These are phyloP conservation scores for Trachemys scripta DNA, from an alignment of 2,113 vertebrate genomes.

Conservation along the genomic window DNA sequence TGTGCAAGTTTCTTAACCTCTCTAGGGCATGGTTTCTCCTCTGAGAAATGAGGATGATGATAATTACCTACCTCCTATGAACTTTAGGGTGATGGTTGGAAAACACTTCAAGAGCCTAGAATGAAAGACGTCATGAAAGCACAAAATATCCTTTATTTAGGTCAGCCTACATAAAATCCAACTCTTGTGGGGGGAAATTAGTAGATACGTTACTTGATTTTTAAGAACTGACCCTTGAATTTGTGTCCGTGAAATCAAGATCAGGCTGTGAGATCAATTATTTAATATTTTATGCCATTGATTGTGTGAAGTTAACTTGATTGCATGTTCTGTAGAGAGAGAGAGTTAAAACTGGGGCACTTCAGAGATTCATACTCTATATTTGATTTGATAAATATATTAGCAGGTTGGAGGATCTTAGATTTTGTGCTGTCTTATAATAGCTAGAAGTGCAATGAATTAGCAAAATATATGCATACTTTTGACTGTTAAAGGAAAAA, in stretches of 20 bases:
- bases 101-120: constrained; percentile 25
- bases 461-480: neutral
- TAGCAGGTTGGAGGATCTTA: constrained; percentile 17
- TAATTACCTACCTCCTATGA: constrained; percentile 10
- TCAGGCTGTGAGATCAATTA: constrained; percentile 22
- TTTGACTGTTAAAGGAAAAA: constrained; percentile 48
- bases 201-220: neutral
- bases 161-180: neutral
- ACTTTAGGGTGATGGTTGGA: constrained; percentile 7
- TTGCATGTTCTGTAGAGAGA: constrained; percentile 15
- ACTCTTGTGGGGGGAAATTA: neutral
- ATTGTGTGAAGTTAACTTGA: constrained; percentile 33
- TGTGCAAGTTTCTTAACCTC: neutral
- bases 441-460: neutral
- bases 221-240: neutral
- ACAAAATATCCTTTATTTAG: constrained; percentile 21
- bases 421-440: constrained; percentile 4
- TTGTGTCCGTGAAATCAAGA: neutral
- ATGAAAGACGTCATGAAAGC: constrained; percentile 42
- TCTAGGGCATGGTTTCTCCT: constrained; percentile 7
- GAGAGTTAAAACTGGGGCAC: neutral
- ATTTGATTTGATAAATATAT: constrained; percentile 35
- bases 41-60: constrained; percentile 31
- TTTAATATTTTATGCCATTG: constrained; percentile 17
- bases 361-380: constrained; percentile 32